These are phyloP conservation scores for Lepidostoma basale DNA, from an alignment of 1,140 invertebrate genomes.

Conservation along the genomic window DNA sequence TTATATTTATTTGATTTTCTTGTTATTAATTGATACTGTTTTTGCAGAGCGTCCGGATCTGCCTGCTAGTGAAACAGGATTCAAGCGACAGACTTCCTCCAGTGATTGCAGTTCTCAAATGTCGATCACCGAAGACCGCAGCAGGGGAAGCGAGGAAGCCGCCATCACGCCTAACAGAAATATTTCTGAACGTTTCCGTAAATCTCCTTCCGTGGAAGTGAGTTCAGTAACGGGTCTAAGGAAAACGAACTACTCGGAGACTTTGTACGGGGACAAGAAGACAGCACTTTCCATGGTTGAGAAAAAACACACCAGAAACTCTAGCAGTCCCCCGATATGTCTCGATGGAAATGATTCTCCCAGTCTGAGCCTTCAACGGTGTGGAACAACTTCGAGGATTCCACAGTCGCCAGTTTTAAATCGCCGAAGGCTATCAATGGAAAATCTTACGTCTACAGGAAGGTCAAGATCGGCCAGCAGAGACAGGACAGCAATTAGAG, in stretches of 20 bases:
- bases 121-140: constrained; percentile 36
- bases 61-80: constrained; percentile 22
- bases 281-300: constrained; percentile 53
- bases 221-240: constrained; percentile 70
- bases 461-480: constrained; percentile 54
- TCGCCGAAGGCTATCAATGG: constrained; percentile 39
- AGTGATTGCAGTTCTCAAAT: constrained; percentile 34
- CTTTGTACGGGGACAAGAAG: constrained; percentile 62
- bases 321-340: constrained; percentile 59
- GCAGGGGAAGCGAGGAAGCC: constrained; percentile 27
- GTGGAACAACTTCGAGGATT: constrained; percentile 51
- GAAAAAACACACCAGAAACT: constrained; percentile 53
- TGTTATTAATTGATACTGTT: constrained; percentile 1
- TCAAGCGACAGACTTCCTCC: constrained; percentile 29
- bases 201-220: constrained; percentile 67
- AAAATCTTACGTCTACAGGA: constrained; percentile 50
- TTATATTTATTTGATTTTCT: neutral
- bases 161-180: constrained; percentile 43
- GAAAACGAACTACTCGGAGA: constrained; percentile 67
- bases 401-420: constrained; percentile 55
- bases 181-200: constrained; percentile 56
- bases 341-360: constrained; percentile 63
- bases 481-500: constrained; percentile 38
- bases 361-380: constrained; percentile 53
- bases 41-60: constrained; percentile 40